These are phyloP conservation scores for Chloropsis hardwickii DNA, from an alignment of 2,113 vertebrate species.

Conservation along the genomic window DNA sequence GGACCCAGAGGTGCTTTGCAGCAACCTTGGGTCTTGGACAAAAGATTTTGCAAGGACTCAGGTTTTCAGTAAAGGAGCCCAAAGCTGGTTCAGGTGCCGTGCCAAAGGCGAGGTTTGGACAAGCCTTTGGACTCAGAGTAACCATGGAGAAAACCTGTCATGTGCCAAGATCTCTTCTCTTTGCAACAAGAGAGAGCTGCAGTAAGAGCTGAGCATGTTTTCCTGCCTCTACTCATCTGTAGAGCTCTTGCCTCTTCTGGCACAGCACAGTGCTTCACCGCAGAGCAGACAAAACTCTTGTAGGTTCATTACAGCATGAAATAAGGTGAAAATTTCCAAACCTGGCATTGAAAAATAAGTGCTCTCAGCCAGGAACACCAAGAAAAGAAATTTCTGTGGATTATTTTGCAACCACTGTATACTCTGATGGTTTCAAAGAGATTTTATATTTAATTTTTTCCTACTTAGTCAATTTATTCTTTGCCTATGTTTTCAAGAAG, in stretches of 20 bases:
- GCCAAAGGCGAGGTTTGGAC: background rate
- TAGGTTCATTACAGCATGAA: background rate
- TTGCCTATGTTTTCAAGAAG: background rate
- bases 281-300: background rate
- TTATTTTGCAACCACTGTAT: background rate
- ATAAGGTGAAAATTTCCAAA: background rate
- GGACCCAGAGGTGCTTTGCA: background rate
- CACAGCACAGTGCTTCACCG: background rate
- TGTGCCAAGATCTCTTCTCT: background rate
- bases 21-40: background rate
- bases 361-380: background rate
- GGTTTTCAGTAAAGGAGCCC: background rate
- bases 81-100: background rate
- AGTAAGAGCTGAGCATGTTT: background rate
- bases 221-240: background rate
- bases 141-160: background rate
- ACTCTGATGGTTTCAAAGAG: background rate
- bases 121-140: background rate
- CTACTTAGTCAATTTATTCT: background rate
- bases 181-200: rapidly evolving
- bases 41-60: background rate
- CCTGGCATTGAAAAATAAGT: background rate
- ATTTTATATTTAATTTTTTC: background rate
- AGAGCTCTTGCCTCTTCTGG: background rate
- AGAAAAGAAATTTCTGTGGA: background rate